phyloP scores from a whole-genome alignment of 2,797 vertebrate species.

The Anguilla pacifica region DNA sequence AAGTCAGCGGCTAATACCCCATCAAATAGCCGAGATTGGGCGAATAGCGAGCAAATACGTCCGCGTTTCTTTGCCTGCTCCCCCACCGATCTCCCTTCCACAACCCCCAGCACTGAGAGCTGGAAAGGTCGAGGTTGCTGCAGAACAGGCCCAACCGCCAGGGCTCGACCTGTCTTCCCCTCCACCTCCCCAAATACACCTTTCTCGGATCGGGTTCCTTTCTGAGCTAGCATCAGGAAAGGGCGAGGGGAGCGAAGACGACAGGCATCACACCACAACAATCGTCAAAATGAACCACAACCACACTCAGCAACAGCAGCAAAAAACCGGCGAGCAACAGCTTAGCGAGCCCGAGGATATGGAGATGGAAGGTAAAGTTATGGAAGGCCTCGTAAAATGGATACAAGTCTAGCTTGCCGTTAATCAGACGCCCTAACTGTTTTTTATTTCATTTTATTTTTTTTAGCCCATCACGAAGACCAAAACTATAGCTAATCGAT shows the following conservation, averaged over 20 bases:
- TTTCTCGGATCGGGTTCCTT: constrained; percentile 64
- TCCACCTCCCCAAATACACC: constrained; percentile 69
- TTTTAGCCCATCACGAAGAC: not conserved
- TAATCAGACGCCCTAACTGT: not conserved
- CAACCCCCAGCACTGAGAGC: constrained; percentile 80
- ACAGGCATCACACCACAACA: constrained; percentile 65
- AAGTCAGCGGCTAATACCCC: constrained; percentile 68
- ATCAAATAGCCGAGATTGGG: constrained; percentile 95
- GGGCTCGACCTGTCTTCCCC: constrained; percentile 76
- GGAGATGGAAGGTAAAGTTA: constrained; percentile 85
- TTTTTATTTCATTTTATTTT: too few species aligned
- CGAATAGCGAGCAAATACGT: constrained; percentile 99
- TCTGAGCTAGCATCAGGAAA: constrained; percentile 68
- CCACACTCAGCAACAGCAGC: constrained; percentile 84
- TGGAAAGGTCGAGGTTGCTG: constrained; percentile 85
- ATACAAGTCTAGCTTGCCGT: not conserved
- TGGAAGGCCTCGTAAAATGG: not conserved
- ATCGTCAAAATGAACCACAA: constrained; percentile 94
- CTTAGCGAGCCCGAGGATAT: constrained; percentile 98
- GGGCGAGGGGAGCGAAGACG: constrained; percentile 68
- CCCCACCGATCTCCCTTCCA: constrained; percentile 83
- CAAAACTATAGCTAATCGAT: not conserved
- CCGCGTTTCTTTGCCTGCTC: constrained; percentile 93
- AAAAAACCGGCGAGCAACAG: constrained; percentile 98
- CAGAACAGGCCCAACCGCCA: constrained; percentile 80